A percentile compares a stretch with the other conserved stretches of the same genome.
Conservation (phyloP, 2,113 vertebrate genomes). For the Cyanoliseus patagonus region DNA sequence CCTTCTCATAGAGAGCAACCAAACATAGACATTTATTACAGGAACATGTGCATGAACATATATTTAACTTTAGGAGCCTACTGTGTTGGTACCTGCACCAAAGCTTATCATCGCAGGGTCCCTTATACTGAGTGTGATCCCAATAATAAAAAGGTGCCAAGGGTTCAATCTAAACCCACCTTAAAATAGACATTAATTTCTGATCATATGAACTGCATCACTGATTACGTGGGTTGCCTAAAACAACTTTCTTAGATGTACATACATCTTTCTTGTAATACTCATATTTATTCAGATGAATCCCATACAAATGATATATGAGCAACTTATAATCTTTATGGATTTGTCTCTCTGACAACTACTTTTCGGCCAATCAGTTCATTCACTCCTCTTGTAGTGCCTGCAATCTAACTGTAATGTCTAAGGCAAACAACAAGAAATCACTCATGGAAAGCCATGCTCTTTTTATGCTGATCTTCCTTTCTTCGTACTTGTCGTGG, state of each 20-base stretch:
- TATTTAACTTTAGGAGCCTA: neutral
- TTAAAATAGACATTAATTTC: neutral
- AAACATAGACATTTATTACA: neutral
- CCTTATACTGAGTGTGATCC: neutral
- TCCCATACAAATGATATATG: neutral
- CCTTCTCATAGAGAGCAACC: neutral
- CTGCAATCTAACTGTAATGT: neutral
- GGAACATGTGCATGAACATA: fast-evolving
- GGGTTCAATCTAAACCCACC: neutral
- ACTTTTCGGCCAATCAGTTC: neutral
- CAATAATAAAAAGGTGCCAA: neutral
- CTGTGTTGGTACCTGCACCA: neutral
- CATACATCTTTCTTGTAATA: neutral
- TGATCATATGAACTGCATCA: neutral
- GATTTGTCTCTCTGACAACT: neutral
- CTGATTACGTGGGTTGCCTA: neutral
- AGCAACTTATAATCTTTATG: neutral
- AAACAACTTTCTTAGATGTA: neutral
- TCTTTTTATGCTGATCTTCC: neutral
- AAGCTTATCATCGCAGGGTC: neutral
- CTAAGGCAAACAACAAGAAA: neutral
- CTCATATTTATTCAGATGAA: neutral
- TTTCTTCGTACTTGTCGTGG: neutral
- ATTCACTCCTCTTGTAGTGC: neutral
- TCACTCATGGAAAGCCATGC: neutral